Conservation (phyloP, 2,113 vertebrate genomes). For the Machaerirhynchus nigripectus region DNA sequence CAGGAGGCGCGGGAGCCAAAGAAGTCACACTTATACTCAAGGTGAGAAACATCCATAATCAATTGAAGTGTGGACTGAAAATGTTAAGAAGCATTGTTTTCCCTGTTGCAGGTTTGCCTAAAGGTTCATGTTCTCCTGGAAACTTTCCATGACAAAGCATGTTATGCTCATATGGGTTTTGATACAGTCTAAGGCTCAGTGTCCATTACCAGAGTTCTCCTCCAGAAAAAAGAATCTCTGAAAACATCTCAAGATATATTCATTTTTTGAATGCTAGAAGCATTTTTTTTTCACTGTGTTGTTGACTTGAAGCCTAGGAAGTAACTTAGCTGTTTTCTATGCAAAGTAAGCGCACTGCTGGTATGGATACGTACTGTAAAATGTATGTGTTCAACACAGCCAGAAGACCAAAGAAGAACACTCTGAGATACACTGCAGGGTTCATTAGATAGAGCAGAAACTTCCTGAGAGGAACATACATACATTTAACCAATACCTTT, state of each 20-base stretch:
- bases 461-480: background rate
- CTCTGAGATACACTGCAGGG: background rate
- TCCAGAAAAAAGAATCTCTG: background rate
- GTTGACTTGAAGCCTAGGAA: background rate
- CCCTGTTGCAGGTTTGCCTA: background rate
- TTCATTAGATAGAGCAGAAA: background rate
- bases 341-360: background rate
- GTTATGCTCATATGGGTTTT: background rate
- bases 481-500: background rate
- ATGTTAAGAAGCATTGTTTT: background rate
- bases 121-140: background rate
- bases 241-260: background rate
- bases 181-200: background rate
- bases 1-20: background rate
- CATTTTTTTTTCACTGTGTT: background rate
- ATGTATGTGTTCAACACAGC: background rate
- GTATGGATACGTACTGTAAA: background rate
- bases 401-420: background rate
- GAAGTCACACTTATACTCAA: background rate
- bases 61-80: background rate
- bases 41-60: background rate
- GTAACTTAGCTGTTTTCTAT: background rate
- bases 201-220: background rate
- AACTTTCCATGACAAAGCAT: background rate
- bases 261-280: background rate